A percentile compares a stretch with the other conserved stretches of the same genome.
phyloP scores from a whole-genome alignment of 1,140 invertebrate species.

The Drosophila ananassae region DNA sequence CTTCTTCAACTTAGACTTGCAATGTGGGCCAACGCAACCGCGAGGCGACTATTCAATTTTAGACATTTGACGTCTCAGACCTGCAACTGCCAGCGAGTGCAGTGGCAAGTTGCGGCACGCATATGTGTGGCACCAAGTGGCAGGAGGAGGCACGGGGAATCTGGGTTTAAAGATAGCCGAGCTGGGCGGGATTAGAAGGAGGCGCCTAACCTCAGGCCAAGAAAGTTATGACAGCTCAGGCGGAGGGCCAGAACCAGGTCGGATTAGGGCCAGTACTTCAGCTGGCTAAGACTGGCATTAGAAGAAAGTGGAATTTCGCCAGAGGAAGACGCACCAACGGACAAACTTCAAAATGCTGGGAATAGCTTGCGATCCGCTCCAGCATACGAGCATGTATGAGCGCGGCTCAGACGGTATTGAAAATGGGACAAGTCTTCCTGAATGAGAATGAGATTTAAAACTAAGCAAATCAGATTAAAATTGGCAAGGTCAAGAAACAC shows the following conservation, averaged over 20 bases:
- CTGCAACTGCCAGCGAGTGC: constrained; percentile 31
- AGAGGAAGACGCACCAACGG: constrained; percentile 32
- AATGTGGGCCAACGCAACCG: constrained; percentile 54
- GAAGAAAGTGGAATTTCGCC: constrained; percentile 47
- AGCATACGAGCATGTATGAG: constrained; percentile 88
- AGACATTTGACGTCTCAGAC: constrained; percentile 57
- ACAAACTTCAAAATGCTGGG: constrained; percentile 65
- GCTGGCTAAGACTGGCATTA: constrained; percentile 28
- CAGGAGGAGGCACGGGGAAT: constrained; percentile 9
- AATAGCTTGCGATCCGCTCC: constrained; percentile 86
- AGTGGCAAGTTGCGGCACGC: constrained; percentile 70
- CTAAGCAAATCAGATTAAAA: not conserved
- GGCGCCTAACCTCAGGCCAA: constrained; percentile 22
- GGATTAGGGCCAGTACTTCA: constrained; percentile 31
- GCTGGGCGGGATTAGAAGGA: constrained; percentile 42
- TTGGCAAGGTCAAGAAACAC: constrained; percentile 21
- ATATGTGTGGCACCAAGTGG: constrained; percentile 53
- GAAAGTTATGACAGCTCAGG: constrained; percentile 53
- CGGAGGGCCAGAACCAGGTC: constrained; percentile 35
- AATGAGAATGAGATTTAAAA: not conserved
- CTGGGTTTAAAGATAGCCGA: constrained; percentile 63
- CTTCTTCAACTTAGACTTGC: not conserved
- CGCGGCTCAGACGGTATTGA: constrained; percentile 85
- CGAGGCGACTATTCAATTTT: constrained; percentile 76
- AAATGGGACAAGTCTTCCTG: not conserved